Evolutionary conservation across 2,113 vertebrate genomes (phyloP), one percentile per base, ranked within the genome.

Genomic region (Paratilapia polleni): DNA sequence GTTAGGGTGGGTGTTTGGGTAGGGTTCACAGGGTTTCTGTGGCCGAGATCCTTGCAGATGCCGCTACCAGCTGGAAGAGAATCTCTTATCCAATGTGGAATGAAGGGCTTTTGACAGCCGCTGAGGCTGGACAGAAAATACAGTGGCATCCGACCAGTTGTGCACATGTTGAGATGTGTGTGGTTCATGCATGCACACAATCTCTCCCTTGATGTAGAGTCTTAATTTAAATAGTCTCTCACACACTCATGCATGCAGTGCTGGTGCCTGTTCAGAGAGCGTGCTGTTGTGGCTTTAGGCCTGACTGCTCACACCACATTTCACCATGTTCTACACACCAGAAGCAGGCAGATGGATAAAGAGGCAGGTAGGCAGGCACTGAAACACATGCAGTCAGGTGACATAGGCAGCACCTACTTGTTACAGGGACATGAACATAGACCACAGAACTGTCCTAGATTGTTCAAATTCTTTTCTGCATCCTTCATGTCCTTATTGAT

Each of bases 401-500:
- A 96, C 82, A 96, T 96, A 97, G 96, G 97, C 96, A 95, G 96
- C 97, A 98, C 95, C 94, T 96, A 96, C 96, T 97, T 96, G 95
- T 97, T 96, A 96, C 96, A 97, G 87, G 96, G 96, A 95, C 96
- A 97, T 88, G 95, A 92, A 93, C 96, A 97, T 78, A 97, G 92
- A 93, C 96, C 96, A 96, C 96, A 97, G 94, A 96, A 95, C 93
- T 96, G 96, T 95, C 96, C 96, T 95, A 97, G 95, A 96, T 96
- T 96, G 93, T 96, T 97, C 96, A 97, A 96, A 96, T 96, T 96
- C 95, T 97, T 96, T 96, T 97, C 96, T 92, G 96, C 96, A 94
- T 96, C 96, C 95, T 99, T 99, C 98, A 99, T 99, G 98, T 99
- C 98, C 97, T 99, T 98, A 97, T 99, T 99, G 97, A 99, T 99